These are phyloP conservation scores for Pantherophis vulpinus DNA, from an alignment of 2,797 vertebrate genomes.

Conservation along the genomic window DNA sequence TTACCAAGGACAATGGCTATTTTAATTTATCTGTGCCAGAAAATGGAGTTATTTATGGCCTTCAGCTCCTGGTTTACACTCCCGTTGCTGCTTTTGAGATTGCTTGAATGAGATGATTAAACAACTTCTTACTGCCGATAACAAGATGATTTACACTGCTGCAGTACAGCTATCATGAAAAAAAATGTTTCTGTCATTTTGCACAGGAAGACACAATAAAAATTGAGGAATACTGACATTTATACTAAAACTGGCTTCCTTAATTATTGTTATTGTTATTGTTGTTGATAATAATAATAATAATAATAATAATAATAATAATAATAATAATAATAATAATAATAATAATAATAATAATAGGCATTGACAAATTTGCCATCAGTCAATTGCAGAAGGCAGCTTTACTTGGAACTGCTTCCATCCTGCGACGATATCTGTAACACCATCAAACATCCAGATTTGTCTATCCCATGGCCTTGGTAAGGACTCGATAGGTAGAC, in stretches of 20 bases:
- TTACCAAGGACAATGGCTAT: conserved; percentile 8
- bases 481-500: too few species aligned
- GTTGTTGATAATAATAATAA: too few species aligned
- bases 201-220: background rate
- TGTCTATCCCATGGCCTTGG: too few species aligned
- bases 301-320: too few species aligned
- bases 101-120: conserved; percentile 31
- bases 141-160: conserved; percentile 30
- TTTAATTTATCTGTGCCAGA: conserved; percentile 36
- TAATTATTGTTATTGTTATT: background rate
- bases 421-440: too few species aligned
- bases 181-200: conserved; percentile 21
- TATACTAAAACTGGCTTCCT: conserved; percentile 20
- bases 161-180: conserved; percentile 13
- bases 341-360: too few species aligned
- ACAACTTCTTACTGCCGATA: conserved; percentile 28
- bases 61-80: conserved; percentile 26
- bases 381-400: too few species aligned
- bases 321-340: too few species aligned
- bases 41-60: conserved; percentile 8
- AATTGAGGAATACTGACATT: fast-evolving
- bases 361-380: too few species aligned
- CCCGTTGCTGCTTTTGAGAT: conserved; percentile 29
- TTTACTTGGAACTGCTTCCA: too few species aligned
- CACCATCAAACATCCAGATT: too few species aligned